Percentiles rank a stretch among this genome's conserved stretches.
These are phyloP conservation scores for Chaetophractus vellerosus DNA, from an alignment of 2,797 vertebrate species.

Conservation along the genomic window DNA sequence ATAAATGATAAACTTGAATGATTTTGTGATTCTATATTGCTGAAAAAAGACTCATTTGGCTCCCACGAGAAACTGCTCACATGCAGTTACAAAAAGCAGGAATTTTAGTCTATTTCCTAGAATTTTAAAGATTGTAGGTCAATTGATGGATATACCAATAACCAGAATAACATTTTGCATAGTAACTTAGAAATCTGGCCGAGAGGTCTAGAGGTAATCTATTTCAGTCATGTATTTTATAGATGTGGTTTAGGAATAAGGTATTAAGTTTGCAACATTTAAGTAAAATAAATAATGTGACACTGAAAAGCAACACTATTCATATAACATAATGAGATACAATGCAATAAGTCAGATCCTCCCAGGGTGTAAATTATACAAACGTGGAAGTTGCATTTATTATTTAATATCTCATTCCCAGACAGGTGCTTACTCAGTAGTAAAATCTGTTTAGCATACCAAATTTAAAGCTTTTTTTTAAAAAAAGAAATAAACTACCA, in stretches of 20 bases:
- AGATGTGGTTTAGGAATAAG: background rate
- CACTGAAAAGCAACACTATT: slow-evolving; percentile 27
- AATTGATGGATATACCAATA: background rate
- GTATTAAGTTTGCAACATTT: background rate
- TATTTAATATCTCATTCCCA: slow-evolving; percentile 72
- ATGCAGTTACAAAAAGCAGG: background rate
- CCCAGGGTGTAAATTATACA: slow-evolving; percentile 55
- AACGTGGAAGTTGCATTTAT: slow-evolving; percentile 68
- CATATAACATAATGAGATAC: slow-evolving; percentile 54
- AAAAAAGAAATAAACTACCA: background rate
- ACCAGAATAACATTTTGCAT: background rate
- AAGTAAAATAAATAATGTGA: slow-evolving; percentile 61
- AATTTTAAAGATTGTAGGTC: slow-evolving; percentile 10
- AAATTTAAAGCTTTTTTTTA: slow-evolving; percentile 64
- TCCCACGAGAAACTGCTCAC: background rate
- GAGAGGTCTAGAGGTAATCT: background rate
- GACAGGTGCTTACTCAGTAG: slow-evolving; percentile 50
- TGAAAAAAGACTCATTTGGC: background rate
- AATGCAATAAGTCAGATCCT: slow-evolving; percentile 47
- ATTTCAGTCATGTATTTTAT: slow-evolving; percentile 29
- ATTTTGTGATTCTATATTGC: background rate
- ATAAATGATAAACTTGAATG: slow-evolving; percentile 11
- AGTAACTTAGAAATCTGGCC: background rate
- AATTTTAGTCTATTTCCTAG: slow-evolving; percentile 10
- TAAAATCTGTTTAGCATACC: slow-evolving; percentile 51